Percentiles rank a stretch among this genome's conserved stretches.
These are phyloP conservation scores for Hyles lineata DNA, from an alignment of 2,888 invertebrate species.

Conservation along the genomic window DNA sequence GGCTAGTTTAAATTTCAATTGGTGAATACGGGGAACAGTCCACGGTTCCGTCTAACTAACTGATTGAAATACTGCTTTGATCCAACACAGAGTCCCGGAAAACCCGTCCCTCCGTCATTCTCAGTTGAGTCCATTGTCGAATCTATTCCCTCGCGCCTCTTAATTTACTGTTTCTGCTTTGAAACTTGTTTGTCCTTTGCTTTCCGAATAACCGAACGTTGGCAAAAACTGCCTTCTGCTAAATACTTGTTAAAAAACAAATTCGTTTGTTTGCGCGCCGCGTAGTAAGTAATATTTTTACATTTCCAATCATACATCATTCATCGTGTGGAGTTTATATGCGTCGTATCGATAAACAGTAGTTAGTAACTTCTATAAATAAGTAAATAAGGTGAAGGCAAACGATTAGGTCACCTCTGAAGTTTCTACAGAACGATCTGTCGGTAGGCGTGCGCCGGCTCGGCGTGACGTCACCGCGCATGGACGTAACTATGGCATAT, in stretches of 20 bases:
- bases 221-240: slow-evolving; percentile 11
- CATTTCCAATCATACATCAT: neutral
- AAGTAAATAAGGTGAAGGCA: slow-evolving; percentile 63
- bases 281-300: neutral
- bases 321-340: slow-evolving; percentile 12
- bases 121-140: slow-evolving; percentile 39
- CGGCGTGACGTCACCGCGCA: slow-evolving; percentile 44
- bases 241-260: neutral
- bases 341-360: slow-evolving; percentile 32
- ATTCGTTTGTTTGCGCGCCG: slow-evolving; percentile 2
- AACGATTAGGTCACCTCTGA: slow-evolving; percentile 64
- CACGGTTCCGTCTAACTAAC: slow-evolving; percentile 78
- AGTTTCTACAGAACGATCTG: slow-evolving; percentile 39
- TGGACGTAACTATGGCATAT: slow-evolving; percentile 16
- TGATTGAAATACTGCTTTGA: slow-evolving; percentile 79
- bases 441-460: slow-evolving; percentile 39
- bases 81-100: slow-evolving; percentile 49
- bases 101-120: slow-evolving; percentile 41
- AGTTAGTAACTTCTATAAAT: slow-evolving; percentile 42
- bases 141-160: slow-evolving; percentile 30
- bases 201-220: slow-evolving; percentile 35
- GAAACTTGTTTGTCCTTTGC: slow-evolving; percentile 42
- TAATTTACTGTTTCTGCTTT: slow-evolving; percentile 46
- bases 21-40: slow-evolving; percentile 74
- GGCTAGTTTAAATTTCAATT: slow-evolving; percentile 82